Base-by-base conservation (phyloP, 2,113 vertebrate genomes). In the Numida meleagris region DNA sequence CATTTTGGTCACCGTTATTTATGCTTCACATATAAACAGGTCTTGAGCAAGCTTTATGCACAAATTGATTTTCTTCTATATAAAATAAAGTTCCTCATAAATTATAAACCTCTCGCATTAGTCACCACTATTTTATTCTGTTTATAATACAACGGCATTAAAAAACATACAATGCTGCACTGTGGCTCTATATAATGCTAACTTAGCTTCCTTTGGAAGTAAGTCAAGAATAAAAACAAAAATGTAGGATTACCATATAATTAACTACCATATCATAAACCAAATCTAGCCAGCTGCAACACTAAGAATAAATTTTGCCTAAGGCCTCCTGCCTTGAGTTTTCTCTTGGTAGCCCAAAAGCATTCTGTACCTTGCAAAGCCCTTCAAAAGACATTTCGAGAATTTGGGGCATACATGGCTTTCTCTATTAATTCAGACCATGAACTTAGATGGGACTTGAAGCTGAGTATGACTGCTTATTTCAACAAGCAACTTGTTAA, bases 221-320 rank as follows among this genome's bases (percentile, higher is more conserved):
- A 75, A 67, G 34, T 86, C 71, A 72, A 72, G 50, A 77, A 77
- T 53, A 71, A 45, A 88, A 94, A 71, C 50, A 82, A 80, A 76
- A 91, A 57, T 13, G 48, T 9, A 82, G 63, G 14, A 71, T 53
- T 91, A 48, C 75, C 17, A 3, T 67, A 25, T 38, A 29, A 40
- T 88, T 94, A 91, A 79, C 45, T 38, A 71, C 72, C 33, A 14
- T 27, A 50, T 42, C 36, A 17, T 70, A 68, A 74, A 66, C 24
- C 50, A 80, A 36, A 91, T 68, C 55, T 66, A 58, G 33, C 45
- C 55, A 93, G 55, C 24, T 74, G 77, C 65, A 70, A 20, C 3
- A 33, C 82, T 81, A 61, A 93, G 72, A 79, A 73, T 74, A 51
- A 94, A 91, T 89, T 85, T 62, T 77, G 40, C 17, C 50, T 48